phyloP scores from a whole-genome alignment of 2,797 vertebrate species.

The Ctenopoma kingsleyae region DNA sequence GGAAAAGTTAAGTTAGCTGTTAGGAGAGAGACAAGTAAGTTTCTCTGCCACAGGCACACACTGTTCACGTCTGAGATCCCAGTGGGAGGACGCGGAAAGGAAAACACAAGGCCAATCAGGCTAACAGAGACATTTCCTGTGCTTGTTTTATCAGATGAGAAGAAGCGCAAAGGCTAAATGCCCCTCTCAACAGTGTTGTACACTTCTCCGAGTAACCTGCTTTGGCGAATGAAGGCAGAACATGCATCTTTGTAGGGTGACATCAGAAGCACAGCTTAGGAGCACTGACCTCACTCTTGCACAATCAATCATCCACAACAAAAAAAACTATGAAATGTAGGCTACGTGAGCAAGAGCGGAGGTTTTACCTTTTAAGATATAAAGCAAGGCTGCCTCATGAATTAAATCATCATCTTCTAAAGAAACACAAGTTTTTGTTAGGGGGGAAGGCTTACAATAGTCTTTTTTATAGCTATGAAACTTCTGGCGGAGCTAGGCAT shows the following conservation, averaged over 20 bases:
- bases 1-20: conserved; percentile 46
- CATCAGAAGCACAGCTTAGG: conserved; percentile 72
- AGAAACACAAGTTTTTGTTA: conserved; percentile 33
- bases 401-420: conserved; percentile 67
- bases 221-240: conserved; percentile 63
- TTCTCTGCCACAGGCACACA: conserved; percentile 61
- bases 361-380: conserved; percentile 73
- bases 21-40: conserved; percentile 42
- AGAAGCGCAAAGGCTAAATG: conserved; percentile 74
- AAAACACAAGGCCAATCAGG: conserved; percentile 80
- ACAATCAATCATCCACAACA: conserved; percentile 75
- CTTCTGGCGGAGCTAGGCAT: conserved; percentile 63
- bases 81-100: conserved; percentile 63
- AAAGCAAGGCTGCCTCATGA: conserved; percentile 55
- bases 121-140: conserved; percentile 86
- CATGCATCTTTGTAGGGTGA: conserved; percentile 77
- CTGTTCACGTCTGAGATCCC: conserved; percentile 75
- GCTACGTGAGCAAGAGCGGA: conserved; percentile 41
- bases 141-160: conserved; percentile 86
- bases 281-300: conserved; percentile 74
- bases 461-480: conserved; percentile 56
- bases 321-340: conserved; percentile 46
- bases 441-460: conserved; percentile 40
- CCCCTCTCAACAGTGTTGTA: conserved; percentile 57
- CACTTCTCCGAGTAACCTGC: conserved; percentile 54